A percentile compares a stretch with the other conserved stretches of the same genome.
Evolutionary conservation across 2,888 invertebrate genomes (phyloP).

Genomic region (Cheilosia grossa): DNA sequence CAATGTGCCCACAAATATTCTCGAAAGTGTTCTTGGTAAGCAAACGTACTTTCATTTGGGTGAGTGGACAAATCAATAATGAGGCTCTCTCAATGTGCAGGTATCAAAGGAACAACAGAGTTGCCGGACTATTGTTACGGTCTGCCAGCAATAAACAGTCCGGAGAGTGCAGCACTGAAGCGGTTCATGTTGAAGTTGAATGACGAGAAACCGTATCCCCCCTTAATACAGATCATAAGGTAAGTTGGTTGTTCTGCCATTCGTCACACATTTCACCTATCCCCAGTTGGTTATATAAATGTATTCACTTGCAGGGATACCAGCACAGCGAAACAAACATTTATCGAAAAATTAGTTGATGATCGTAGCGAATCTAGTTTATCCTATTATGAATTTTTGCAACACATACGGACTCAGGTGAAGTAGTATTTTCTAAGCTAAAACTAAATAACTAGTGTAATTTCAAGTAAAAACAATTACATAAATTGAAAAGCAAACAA

Average conservation of each 20-base stretch:
- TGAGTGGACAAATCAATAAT: neutral
- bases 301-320: conserved; percentile 89
- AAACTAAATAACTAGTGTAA: conserved; percentile 75
- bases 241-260: conserved; percentile 80
- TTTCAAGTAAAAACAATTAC: conserved; percentile 60
- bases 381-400: conserved; percentile 99
- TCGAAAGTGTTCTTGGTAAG: conserved; percentile 88
- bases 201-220: conserved; percentile 91
- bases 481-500: conserved; percentile 37
- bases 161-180: conserved; percentile 89
- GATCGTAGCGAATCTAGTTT: conserved; percentile 97
- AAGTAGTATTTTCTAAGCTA: conserved; percentile 86
- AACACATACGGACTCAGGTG: conserved; percentile 95
- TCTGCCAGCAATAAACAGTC: conserved; percentile 90
- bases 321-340: conserved; percentile 90
- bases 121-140: conserved; percentile 91
- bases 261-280: neutral
- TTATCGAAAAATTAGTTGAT: conserved; percentile 95
- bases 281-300: neutral
- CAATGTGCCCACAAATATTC: conserved; percentile 89
- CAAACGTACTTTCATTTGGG: neutral
- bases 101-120: conserved; percentile 88
- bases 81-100: conserved; percentile 79
- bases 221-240: conserved; percentile 92
- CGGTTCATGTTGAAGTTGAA: conserved; percentile 92